Percentiles rank a stretch among this genome's conserved stretches.
phyloP scores from a whole-genome alignment of 2,888 invertebrate genomes.

The Limenitis camilla region DNA sequence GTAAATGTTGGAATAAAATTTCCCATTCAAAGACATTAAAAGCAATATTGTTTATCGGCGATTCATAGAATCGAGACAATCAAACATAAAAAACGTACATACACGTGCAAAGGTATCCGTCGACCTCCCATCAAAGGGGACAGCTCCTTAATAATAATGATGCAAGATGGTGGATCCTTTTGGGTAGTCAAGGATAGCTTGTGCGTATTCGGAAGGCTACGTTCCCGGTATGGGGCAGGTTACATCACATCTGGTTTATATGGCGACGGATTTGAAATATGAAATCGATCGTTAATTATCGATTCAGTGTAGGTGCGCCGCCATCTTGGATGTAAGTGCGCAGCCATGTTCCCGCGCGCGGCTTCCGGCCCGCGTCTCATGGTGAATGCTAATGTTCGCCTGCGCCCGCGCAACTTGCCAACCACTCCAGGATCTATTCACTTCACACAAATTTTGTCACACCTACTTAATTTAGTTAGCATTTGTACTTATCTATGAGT shows the following conservation, averaged over 20 bases:
- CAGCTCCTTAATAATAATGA: slow-evolving; percentile 45
- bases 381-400: slow-evolving; percentile 66
- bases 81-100: slow-evolving; percentile 47
- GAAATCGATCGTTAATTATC: slow-evolving; percentile 71
- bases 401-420: slow-evolving; percentile 23
- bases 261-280: slow-evolving; percentile 63
- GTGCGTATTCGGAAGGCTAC: slow-evolving; percentile 46
- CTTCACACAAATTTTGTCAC: slow-evolving; percentile 2
- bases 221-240: slow-evolving; percentile 49
- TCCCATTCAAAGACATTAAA: slow-evolving; percentile 28
- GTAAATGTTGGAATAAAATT: slow-evolving; percentile 25
- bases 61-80: slow-evolving; percentile 45
- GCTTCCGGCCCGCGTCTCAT: slow-evolving; percentile 69
- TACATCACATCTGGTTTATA: slow-evolving; percentile 63
- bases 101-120: slow-evolving; percentile 41
- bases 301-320: slow-evolving; percentile 55
- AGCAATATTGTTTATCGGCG: slow-evolving; percentile 32
- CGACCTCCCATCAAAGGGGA: slow-evolving; percentile 52
- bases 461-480: neutral
- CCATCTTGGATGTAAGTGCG: slow-evolving; percentile 66
- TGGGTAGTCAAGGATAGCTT: slow-evolving; percentile 52
- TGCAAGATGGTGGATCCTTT: slow-evolving; percentile 42
- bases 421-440: slow-evolving; percentile 9
- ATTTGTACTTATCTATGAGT: slow-evolving; percentile 2
- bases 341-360: slow-evolving; percentile 63